phyloP scores from a whole-genome alignment of 1,140 invertebrate species.

The Leptinotarsa defecta region DNA sequence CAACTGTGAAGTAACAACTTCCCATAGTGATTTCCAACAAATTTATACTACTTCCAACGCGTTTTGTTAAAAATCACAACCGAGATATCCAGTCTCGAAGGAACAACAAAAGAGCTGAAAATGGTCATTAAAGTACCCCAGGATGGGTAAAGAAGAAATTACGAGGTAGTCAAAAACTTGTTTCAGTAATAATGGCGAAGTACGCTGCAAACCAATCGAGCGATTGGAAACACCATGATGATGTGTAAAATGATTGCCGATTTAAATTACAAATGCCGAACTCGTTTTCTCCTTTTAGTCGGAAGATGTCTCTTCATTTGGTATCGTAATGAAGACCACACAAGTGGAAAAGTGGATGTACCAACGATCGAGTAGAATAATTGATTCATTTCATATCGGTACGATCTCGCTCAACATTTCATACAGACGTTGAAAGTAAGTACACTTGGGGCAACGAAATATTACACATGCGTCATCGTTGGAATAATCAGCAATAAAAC shows the following conservation, averaged over 20 bases:
- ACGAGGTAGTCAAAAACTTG: not conserved
- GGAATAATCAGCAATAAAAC: no score
- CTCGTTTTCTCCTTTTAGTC: constrained; percentile 4
- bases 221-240: constrained; percentile 4
- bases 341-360: constrained; percentile 9
- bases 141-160: not conserved
- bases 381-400: constrained; percentile 22
- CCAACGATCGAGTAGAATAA: constrained; percentile 17
- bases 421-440: not conserved
- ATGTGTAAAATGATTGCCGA: constrained; percentile 4
- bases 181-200: not conserved
- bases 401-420: constrained; percentile 5
- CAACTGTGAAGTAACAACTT: no score
- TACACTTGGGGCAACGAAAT: no score
- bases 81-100: no score
- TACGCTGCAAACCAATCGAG: not conserved
- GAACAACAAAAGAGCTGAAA: no score
- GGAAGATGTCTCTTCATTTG: constrained; percentile 17
- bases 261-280: constrained; percentile 16
- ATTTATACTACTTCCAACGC: no score
- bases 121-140: not conserved
- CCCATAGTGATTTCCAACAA: no score
- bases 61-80: no score
- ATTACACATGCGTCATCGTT: no score
- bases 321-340: constrained; percentile 22